These are phyloP conservation scores for Variabilichromis moorii DNA, from an alignment of 2,113 vertebrate species.

Conservation along the genomic window DNA sequence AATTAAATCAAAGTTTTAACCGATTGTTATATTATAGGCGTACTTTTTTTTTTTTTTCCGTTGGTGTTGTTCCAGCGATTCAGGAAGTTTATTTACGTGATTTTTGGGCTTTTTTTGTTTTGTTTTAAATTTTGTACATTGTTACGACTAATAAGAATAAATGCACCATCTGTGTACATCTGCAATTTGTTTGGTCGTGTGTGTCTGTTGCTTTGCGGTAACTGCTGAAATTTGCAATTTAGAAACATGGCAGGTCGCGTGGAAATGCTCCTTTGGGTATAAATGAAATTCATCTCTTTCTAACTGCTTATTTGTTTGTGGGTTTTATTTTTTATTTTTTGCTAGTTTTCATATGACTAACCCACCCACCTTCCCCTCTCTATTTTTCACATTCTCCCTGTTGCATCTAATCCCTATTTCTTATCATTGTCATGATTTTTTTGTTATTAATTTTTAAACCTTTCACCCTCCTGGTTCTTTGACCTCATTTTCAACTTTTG, in stretches of 20 bases:
- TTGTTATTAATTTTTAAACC: not conserved
- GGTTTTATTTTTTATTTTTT: not conserved
- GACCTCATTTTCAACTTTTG: not conserved
- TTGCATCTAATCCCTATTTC: not conserved
- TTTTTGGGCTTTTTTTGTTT: not conserved
- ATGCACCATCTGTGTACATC: not conserved
- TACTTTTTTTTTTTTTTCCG: not conserved
- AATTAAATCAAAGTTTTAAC: not conserved
- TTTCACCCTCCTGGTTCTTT: not conserved
- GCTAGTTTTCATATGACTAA: constrained; percentile 1
- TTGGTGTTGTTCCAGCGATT: not conserved
- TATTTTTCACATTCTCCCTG: not conserved
- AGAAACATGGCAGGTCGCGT: not conserved
- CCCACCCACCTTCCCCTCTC: not conserved
- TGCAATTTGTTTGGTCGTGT: not conserved
- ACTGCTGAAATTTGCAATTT: not conserved
- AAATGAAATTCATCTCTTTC: not conserved
- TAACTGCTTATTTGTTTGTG: not conserved
- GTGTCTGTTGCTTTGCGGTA: not conserved
- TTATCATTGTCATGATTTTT: not conserved
- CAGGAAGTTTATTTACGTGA: not conserved
- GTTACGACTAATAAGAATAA: constrained; percentile 18
- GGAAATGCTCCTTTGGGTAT: not conserved
- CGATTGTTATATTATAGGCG: not conserved
- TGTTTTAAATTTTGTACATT: constrained; percentile 6